Evolutionary conservation across 2,888 invertebrate species (phyloP).

Genomic region (Sphaerophoria taeniata): DNA sequence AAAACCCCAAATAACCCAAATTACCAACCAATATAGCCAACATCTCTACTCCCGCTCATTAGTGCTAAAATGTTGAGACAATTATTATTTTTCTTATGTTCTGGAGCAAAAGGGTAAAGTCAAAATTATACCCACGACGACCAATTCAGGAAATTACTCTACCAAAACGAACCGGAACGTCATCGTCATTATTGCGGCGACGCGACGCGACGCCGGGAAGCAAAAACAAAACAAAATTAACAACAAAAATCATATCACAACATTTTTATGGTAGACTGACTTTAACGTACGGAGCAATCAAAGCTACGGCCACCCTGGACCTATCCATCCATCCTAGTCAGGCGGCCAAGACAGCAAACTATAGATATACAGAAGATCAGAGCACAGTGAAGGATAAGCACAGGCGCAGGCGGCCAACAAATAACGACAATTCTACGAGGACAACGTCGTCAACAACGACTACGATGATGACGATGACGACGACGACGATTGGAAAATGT

Average conservation of each 20-base stretch:
- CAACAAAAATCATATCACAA: conserved; percentile 52
- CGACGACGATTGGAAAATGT: conserved; percentile 65
- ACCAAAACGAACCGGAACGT: conserved; percentile 70
- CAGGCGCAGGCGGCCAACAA: conserved; percentile 41
- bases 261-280: conserved; percentile 57
- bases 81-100: conserved; percentile 34
- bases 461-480: conserved; percentile 41
- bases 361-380: neutral
- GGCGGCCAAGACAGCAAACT: conserved; percentile 23
- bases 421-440: conserved; percentile 64
- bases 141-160: conserved; percentile 51
- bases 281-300: conserved; percentile 59
- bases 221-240: conserved; percentile 37
- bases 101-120: conserved; percentile 28
- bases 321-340: conserved; percentile 52
- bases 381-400: conserved; percentile 22
- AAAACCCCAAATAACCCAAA: conserved; percentile 34
- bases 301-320: conserved; percentile 55
- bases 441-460: conserved; percentile 48
- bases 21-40: conserved; percentile 33
- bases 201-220: conserved; percentile 51
- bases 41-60: conserved; percentile 43
- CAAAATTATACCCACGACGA: conserved; percentile 36
- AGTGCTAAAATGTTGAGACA: conserved; percentile 37
- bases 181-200: conserved; percentile 69